Base-by-base conservation (phyloP, 2,797 vertebrate genomes). In the Galaxias olidus region DNA sequence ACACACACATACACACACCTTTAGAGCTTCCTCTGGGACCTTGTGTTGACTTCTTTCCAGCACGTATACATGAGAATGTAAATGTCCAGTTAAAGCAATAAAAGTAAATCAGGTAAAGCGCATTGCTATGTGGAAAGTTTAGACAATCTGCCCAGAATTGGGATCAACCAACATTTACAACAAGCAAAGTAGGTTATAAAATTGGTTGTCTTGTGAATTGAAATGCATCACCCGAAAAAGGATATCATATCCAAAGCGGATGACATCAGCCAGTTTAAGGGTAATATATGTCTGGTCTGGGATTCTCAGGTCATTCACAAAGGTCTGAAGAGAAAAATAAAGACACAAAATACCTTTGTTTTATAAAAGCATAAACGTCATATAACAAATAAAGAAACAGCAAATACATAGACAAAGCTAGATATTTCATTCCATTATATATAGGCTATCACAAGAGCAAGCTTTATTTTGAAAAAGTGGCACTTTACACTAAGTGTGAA, bases 211-310 rank as follows among this genome's bases (percentile, higher is more conserved):
- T 2, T 30, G 30, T 30, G 30, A n/a, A 57, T 41, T 41, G 10
- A 55, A 20, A 9, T 12, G 18, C 1, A 14, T 10, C 15, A 6
- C 41, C 11, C 18, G 30, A 7, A 41, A 67, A 91, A 98, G 95
- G 97, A 97, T 99, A 99, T 98, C 96, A 0, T 98, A 99, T 89
- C 97, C 97, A 0, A 99, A 99, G 74, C 97, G 97, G 77, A 99
- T 87, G 65, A 95, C 90, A 19, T 98, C 97, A 0, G 94, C 94
- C 68, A 96, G 90, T 75, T 94, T 96, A 54, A 99, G 91, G 3
- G 95, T 95, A 81, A 99, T 90, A 76, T 99, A 99, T 56, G 95
- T 98, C 91, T 99, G 97, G 83, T 99, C 97, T 1, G 97, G 97
- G 81, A 99, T 97, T 83, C 95, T 94, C 77, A 96, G 88, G 1